Base-by-base conservation (phyloP, 2,797 vertebrate species). In the Tarsius wallacei region DNA sequence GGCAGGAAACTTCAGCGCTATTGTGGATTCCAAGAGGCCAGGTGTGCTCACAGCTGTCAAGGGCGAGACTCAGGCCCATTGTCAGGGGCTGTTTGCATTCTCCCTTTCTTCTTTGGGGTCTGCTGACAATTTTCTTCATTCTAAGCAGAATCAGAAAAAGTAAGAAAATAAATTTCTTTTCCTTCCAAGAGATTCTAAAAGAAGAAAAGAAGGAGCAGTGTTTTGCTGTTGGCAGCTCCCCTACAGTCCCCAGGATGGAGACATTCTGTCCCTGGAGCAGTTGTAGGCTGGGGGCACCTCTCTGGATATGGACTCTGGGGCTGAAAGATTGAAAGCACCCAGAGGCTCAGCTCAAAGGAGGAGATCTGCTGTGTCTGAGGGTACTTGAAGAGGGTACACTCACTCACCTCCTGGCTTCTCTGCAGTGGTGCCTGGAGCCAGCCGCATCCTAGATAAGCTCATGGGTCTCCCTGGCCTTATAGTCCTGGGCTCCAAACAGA, bases 1-100 rank as follows among this genome's bases (percentile, higher is more conserved):
- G 1, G 51, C 49, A 26, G 3, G 5, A 70, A 36, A 16, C 21
- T 49, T 24, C 1, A 6, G 0, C 0, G 5, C 24, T 42, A 2
- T 7, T 36, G 64, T 17, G 13, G 0, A 3, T 4, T 55, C 63
- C 7, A 3, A 33, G 47, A 53, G 66, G 13, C 64, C 49, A 70
- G 31, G 64, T 70, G 64, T 33, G 59, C 19, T 66, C 42, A 64
- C 81, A 49, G 36, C 80, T 14, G 80, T 8, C 15, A 7, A 17
- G 61, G 26, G 26, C 59, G 12, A n/a, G 49, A 21, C 36, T 47
- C n/a, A 1, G 17, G 59, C 21, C 47, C 13, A 0, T 24, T 11
- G 47, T n/a, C 11, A 7, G 28, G 81, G 47, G 7, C 4, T 7
- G 82, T 10, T 57, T 36, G 68, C 3, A 0, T 28, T 8, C 26